Evolutionary conservation across 2,797 vertebrate genomes (phyloP).

Genomic region (Pelodytes ibericus): DNA sequence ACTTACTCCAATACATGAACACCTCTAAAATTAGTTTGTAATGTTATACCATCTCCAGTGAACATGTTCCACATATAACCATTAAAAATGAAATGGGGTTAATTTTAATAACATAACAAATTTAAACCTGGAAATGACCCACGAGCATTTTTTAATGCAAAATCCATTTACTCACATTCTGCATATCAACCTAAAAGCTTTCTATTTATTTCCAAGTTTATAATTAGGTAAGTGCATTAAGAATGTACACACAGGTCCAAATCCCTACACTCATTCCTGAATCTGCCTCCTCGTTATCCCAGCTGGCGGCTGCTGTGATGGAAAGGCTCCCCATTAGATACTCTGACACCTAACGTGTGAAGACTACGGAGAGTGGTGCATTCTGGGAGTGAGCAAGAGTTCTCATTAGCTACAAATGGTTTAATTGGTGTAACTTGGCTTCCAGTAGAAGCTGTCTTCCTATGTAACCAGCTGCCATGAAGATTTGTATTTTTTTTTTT

Average conservation of each 20-base stretch:
- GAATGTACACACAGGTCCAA: background rate
- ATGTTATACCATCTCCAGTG: no score
- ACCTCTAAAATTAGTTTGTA: no score
- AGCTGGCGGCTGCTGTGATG: background rate
- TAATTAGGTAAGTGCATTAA: background rate
- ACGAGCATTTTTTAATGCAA: no score
- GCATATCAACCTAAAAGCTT: background rate
- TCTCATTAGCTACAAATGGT: background rate
- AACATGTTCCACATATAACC: no score
- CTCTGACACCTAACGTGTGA: background rate
- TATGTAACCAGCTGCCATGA: background rate
- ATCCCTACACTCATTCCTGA: background rate
- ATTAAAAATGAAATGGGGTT: no score
- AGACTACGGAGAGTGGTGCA: background rate
- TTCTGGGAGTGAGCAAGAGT: background rate
- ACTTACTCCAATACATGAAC: no score
- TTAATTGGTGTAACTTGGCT: background rate
- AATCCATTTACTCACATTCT: no score
- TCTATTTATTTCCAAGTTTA: background rate
- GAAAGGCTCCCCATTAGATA: background rate
- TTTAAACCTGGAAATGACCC: no score
- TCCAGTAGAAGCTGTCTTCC: background rate
- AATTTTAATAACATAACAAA: no score
- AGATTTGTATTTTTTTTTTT: no score
- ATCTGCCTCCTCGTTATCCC: background rate